Conservation (phyloP, 37 sponge, comb jelly and placozoan genomes). For the Petrosia ficiformis region DNA sequence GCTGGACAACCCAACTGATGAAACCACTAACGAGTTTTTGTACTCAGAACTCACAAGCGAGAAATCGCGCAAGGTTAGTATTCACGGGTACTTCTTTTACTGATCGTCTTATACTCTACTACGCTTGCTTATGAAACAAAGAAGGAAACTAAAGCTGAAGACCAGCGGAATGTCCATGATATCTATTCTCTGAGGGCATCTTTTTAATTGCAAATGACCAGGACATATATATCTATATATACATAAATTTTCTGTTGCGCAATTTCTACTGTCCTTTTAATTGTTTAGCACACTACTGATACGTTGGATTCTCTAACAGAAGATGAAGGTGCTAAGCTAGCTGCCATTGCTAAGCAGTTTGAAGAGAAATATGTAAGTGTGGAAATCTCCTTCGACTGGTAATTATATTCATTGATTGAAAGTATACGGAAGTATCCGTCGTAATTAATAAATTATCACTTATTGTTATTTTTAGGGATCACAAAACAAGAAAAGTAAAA, state of each 20-base stretch:
- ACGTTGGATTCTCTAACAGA: no score
- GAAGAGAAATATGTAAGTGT: slow-evolving; percentile 87
- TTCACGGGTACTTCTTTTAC: not conserved
- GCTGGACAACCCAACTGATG: slow-evolving; percentile 48
- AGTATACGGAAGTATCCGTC: no score
- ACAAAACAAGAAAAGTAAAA: slow-evolving; percentile 43
- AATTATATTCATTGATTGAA: slow-evolving; percentile 18
- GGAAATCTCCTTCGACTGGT: not conserved
- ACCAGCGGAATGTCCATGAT: no score
- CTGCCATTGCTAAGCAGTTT: slow-evolving; percentile 61
- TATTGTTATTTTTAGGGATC: slow-evolving; percentile 33
- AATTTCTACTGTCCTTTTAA: no score
- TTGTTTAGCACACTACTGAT: no score
- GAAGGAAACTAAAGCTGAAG: no score
- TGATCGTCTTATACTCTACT: no score
- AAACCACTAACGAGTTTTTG: slow-evolving; percentile 64
- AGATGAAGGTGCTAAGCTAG: slow-evolving; percentile 34
- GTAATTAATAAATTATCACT: not conserved
- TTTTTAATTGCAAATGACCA: no score
- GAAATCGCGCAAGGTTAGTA: slow-evolving; percentile 17
- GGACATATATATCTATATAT: no score
- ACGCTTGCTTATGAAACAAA: no score
- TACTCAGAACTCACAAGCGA: slow-evolving; percentile 47
- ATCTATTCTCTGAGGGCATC: no score
- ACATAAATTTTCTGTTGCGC: no score